These are phyloP conservation scores for Aurelia aurita complex sp. Pacific DNA, from an alignment of 30 jellyfish, hydroid and myxozoan species.

Conservation along the genomic window DNA sequence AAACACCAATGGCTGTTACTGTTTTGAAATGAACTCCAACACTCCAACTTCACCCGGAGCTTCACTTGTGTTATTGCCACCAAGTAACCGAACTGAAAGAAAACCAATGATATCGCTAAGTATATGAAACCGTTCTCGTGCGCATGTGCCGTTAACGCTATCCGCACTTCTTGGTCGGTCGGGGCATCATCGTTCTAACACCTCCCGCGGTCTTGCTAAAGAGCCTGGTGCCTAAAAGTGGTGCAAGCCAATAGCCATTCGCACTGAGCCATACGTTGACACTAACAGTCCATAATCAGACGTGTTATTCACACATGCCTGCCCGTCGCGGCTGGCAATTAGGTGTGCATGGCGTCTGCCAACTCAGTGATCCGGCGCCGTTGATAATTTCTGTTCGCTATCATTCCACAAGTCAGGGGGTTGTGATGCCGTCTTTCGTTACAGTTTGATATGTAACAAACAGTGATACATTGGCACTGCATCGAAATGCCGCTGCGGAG, in stretches of 20 bases:
- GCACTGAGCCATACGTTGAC: constrained; percentile 35
- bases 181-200: neutral
- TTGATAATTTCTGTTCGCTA: constrained; percentile 54
- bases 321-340: constrained; percentile 86
- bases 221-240: constrained; percentile 65
- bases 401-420: constrained; percentile 57
- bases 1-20: too few species aligned
- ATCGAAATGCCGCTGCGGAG: too few species aligned
- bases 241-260: constrained; percentile 38
- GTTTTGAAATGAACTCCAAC: too few species aligned
- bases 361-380: constrained; percentile 80
- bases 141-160: constrained; percentile 9
- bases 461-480: neutral
- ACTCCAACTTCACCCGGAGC: too few species aligned
- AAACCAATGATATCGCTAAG: neutral
- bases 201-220: constrained; percentile 2
- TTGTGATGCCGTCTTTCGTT: neutral
- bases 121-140: neutral
- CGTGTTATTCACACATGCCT: constrained; percentile 81
- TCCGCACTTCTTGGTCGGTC: constrained; percentile 1
- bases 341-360: constrained; percentile 92
- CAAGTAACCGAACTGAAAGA: constrained; percentile 5
- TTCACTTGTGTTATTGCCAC: neutral
- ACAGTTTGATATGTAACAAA: neutral
- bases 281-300: constrained; percentile 47